Evolutionary conservation across 1,140 invertebrate genomes (phyloP), one percentile per base, ranked within the genome.

Genomic region (Chymomyza costata): DNA sequence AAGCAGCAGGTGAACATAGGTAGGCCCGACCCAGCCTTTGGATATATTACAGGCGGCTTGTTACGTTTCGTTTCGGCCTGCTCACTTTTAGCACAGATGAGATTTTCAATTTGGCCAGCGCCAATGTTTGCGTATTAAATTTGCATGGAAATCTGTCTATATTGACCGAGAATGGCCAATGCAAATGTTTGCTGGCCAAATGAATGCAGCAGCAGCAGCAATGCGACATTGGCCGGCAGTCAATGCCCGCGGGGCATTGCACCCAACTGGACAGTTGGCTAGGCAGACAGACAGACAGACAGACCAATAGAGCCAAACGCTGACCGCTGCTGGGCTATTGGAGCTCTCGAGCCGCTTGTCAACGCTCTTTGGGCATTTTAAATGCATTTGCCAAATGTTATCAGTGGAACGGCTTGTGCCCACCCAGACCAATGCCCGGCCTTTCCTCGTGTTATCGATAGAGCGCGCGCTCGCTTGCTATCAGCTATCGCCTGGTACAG

Each of bases 141-240:
- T 83, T 83, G 81, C 80, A 83, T 83, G 74, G 81, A 83, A 83
- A 83, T 83, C 81, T 83, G 81, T 83, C 81, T 83, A 76, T 83
- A 83, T 83, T 83, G 81, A 83, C 80, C 81, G 69, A 83, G 70
- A 82, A 82, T 71, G 74, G 73, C 73, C 73, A 80, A 80, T 68
- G 74, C 73, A 80, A 80, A 80, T 80, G 73, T 80, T 80, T 80
- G 73, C 68, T 47, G 71, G 55, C 68, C 74, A 81, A 80, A 80
- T 74, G 74, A 80, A 81, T 81, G 70, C 11, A 44, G 56, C 47
- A 39, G 41, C 48, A 41, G 30, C 49, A 51, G n/a, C n/a, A n/a
- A n/a, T n/a, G n/a, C n/a, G 45, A 40, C 56, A 49, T 17, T 48
- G 13, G 45, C 44, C 58, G 54, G 48, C 59, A 58, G 59, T 67